Conservation (phyloP, 2,797 vertebrate genomes). For the Lemur catta region DNA sequence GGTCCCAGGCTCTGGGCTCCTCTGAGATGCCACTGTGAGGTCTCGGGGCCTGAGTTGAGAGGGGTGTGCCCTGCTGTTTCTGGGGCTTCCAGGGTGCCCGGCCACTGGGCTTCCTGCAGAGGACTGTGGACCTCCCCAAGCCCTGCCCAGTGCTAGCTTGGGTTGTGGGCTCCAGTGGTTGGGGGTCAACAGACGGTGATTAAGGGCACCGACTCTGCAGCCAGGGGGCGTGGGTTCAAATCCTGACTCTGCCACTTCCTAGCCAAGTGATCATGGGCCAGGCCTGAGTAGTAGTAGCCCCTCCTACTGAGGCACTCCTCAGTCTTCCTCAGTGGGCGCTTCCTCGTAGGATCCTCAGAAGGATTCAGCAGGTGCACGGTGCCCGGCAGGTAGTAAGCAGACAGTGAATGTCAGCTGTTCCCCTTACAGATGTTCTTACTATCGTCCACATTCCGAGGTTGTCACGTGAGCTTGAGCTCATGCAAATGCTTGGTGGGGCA, state of each 20-base stretch:
- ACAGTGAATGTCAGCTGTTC: neutral
- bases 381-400: neutral
- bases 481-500: neutral
- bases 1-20: neutral
- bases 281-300: neutral
- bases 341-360: neutral
- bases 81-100: neutral
- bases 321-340: neutral
- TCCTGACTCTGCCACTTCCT: neutral
- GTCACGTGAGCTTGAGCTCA: neutral
- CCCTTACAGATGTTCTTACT: fast-evolving
- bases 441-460: fast-evolving
- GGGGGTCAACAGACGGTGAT: neutral
- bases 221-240: neutral
- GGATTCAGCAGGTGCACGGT: neutral
- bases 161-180: neutral
- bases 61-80: too few species aligned
- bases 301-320: neutral
- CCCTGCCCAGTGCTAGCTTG: neutral
- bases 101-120: neutral
- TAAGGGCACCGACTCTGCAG: neutral
- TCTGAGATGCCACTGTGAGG: neutral
- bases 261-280: neutral
- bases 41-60: neutral
- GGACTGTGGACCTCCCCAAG: neutral